A percentile compares a stretch with the other conserved stretches of the same genome.
Conservation (phyloP, 2,113 vertebrate species). For the Antennarius striatus region DNA sequence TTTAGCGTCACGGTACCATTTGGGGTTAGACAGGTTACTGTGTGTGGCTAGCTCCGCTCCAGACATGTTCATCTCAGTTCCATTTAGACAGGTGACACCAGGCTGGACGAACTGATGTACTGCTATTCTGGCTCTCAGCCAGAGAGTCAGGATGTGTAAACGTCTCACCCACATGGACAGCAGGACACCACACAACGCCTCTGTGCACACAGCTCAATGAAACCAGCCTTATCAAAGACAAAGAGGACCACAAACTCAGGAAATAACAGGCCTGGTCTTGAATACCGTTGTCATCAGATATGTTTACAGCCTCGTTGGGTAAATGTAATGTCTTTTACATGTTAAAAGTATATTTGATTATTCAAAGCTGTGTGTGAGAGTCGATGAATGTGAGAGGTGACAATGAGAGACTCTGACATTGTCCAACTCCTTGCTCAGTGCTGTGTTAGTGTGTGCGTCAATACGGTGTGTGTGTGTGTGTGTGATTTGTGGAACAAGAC, state of each 20-base stretch:
- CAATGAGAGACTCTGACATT: slow-evolving; percentile 2
- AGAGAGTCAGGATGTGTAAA: slow-evolving; percentile 33
- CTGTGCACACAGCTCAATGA: background rate
- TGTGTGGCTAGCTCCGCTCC: slow-evolving; percentile 37
- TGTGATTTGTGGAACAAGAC: slow-evolving; percentile 54
- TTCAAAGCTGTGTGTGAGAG: background rate
- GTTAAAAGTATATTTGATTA: background rate
- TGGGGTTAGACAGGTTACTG: background rate
- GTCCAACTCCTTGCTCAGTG: slow-evolving; percentile 6
- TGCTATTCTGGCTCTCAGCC: slow-evolving; percentile 52
- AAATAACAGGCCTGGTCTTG: background rate
- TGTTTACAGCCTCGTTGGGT: background rate
- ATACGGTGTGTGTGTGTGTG: slow-evolving; percentile 20
- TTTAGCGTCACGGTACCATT: no score
- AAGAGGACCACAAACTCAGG: background rate
- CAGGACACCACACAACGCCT: slow-evolving; percentile 8
- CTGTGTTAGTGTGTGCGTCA: slow-evolving; percentile 16
- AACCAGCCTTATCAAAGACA: background rate
- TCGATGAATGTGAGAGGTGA: background rate
- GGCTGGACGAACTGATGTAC: slow-evolving; percentile 35
- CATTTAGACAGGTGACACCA: slow-evolving; percentile 29
- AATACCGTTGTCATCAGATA: background rate
- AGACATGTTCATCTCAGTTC: slow-evolving; percentile 30
- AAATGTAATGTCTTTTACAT: background rate
- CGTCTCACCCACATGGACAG: slow-evolving; percentile 13